Conservation (phyloP, 1,140 invertebrate genomes). For the Apolygus lucorum region DNA sequence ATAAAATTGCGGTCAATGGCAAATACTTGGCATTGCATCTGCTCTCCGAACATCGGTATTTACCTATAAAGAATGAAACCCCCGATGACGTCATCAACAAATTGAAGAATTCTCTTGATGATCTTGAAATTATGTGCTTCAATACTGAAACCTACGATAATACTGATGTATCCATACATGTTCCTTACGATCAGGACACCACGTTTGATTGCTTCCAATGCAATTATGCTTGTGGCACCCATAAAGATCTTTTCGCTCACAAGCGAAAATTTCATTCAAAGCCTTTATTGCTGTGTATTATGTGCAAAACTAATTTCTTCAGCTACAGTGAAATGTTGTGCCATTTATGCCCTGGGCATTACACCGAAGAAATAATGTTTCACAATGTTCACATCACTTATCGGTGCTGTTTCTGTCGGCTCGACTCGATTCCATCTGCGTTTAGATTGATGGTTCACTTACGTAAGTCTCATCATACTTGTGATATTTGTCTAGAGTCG, state of each 20-base stretch:
- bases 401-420: constrained; percentile 64
- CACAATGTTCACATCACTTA: constrained; percentile 46
- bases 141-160: constrained; percentile 62
- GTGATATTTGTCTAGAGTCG: constrained; percentile 73
- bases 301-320: constrained; percentile 77
- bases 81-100: constrained; percentile 56
- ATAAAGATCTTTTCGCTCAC: constrained; percentile 74
- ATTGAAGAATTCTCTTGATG: constrained; percentile 53
- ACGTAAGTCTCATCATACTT: constrained; percentile 67
- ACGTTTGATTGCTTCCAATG: constrained; percentile 77
- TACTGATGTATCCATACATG: constrained; percentile 44
- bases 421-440: constrained; percentile 64
- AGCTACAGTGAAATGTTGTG: constrained; percentile 75
- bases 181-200: constrained; percentile 41
- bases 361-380: constrained; percentile 42
- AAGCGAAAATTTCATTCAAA: constrained; percentile 77
- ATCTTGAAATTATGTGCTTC: constrained; percentile 53
- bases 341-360: constrained; percentile 70
- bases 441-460: constrained; percentile 79
- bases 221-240: constrained; percentile 58
- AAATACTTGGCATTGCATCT: constrained; percentile 67
- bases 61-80: constrained; percentile 58
- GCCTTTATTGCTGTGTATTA: constrained; percentile 64
- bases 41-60: constrained; percentile 64
- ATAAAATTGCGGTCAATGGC: constrained; percentile 70